A percentile compares a stretch with the other conserved stretches of the same genome.
Conservation (phyloP, 2,888 invertebrate genomes). For the Agonopterix subpropinquella region DNA sequence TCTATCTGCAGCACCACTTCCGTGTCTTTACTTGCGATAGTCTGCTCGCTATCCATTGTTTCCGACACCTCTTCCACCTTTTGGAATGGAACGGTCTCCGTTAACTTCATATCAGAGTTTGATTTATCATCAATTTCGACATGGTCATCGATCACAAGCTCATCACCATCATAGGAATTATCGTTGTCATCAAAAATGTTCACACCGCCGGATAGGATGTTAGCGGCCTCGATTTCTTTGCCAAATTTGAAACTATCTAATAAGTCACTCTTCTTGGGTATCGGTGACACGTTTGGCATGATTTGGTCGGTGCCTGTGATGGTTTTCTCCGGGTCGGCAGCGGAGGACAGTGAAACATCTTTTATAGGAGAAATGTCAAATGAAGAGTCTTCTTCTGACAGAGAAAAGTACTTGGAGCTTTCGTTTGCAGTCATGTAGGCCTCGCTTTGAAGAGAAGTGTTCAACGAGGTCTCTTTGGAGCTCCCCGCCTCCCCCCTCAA, state of each 20-base stretch:
- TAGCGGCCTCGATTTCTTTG: conserved; percentile 65
- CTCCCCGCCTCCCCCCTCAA: conserved; percentile 55
- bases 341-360: conserved; percentile 38
- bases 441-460: conserved; percentile 55
- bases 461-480: conserved; percentile 55
- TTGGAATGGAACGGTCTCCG: conserved; percentile 25
- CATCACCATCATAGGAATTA: conserved; percentile 68
- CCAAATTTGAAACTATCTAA: conserved; percentile 58
- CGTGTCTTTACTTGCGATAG: conserved; percentile 49
- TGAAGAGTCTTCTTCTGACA: conserved; percentile 59
- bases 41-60: conserved; percentile 28
- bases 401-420: conserved; percentile 62
- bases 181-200: conserved; percentile 71
- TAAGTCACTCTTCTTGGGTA: conserved; percentile 48
- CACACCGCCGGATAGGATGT: conserved; percentile 66
- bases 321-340: conserved; percentile 31
- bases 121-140: conserved; percentile 44
- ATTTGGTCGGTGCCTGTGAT: conserved; percentile 37
- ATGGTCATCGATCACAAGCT: conserved; percentile 68
- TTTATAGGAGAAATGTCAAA: conserved; percentile 53
- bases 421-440: conserved; percentile 64
- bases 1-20: conserved; percentile 66
- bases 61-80: conserved; percentile 29
- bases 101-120: conserved; percentile 28
- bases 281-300: conserved; percentile 53